These are phyloP conservation scores for Aporophyla lueneburgensis DNA, from an alignment of 2,888 invertebrate species.

Conservation along the genomic window DNA sequence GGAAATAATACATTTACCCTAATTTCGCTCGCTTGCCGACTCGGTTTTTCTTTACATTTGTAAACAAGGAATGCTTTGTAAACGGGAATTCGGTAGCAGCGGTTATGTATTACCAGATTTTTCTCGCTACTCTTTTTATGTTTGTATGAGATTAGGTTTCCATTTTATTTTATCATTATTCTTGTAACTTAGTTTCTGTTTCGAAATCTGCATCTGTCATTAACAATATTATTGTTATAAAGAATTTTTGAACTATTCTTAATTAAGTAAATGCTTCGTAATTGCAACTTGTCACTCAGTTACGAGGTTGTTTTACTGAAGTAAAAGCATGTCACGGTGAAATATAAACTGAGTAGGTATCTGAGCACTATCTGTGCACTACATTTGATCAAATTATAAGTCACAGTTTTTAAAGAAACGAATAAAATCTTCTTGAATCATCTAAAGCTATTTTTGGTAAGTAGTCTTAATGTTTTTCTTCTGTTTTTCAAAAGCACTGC, in stretches of 20 bases:
- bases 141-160: conserved; percentile 25
- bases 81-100: conserved; percentile 32
- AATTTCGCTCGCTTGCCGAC: conserved; percentile 37
- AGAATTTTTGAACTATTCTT: not conserved
- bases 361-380: too few species aligned
- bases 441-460: conserved; percentile 23
- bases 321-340: not conserved
- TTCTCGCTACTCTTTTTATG: conserved; percentile 25
- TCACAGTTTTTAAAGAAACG: too few species aligned
- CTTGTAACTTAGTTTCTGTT: not conserved
- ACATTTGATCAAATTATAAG: too few species aligned
- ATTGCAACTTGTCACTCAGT: not conserved
- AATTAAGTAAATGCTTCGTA: not conserved
- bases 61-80: conserved; percentile 53
- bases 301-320: not conserved
- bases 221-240: not conserved
- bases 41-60: conserved; percentile 49
- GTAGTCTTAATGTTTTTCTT: conserved; percentile 36
- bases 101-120: conserved; percentile 41
- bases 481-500: conserved; percentile 23
- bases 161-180: conserved; percentile 31
- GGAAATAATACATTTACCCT: conserved; percentile 48
- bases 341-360: not conserved
- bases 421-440: conserved; percentile 18
- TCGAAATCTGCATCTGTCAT: not conserved